A percentile compares a stretch with the other conserved stretches of the same genome.
Evolutionary conservation across 2,797 vertebrate species (phyloP).

Genomic region (Sebastes jordani): DNA sequence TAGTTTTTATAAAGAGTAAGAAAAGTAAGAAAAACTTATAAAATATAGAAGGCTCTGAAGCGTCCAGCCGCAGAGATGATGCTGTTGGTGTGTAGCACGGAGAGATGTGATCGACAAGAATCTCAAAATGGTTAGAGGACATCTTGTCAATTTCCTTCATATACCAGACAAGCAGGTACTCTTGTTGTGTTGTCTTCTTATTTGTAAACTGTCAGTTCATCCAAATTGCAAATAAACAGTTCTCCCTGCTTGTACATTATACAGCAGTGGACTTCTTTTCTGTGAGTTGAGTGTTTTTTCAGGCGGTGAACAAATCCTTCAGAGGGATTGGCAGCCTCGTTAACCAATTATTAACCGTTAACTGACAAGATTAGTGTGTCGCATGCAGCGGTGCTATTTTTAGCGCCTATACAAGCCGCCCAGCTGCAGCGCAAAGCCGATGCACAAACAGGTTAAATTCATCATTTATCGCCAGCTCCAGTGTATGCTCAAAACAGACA

Average conservation of each 20-base stretch:
- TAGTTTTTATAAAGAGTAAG: background rate
- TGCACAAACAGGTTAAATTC: too few relatives aligned
- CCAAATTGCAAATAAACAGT: background rate
- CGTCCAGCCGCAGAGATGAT: background rate
- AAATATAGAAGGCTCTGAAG: background rate
- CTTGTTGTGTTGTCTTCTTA: background rate
- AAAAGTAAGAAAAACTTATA: background rate
- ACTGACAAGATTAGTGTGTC: too few relatives aligned
- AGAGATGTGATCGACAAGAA: background rate
- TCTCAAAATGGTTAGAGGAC: background rate
- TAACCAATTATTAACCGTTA: too few relatives aligned
- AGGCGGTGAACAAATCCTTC: background rate
- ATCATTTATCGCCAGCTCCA: accelerated
- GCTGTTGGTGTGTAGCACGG: background rate
- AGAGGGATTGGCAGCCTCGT: background rate
- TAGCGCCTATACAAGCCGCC: accelerated
- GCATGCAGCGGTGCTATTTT: too few relatives aligned
- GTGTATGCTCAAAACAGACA: too few relatives aligned
- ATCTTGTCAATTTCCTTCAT: background rate
- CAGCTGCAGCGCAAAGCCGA: too few relatives aligned
- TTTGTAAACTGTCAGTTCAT: background rate
- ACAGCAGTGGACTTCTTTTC: background rate
- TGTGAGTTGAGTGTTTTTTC: background rate
- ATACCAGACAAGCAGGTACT: background rate
- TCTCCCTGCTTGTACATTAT: background rate